Conservation (phyloP, 2,888 invertebrate genomes). For the Selenia dentaria region DNA sequence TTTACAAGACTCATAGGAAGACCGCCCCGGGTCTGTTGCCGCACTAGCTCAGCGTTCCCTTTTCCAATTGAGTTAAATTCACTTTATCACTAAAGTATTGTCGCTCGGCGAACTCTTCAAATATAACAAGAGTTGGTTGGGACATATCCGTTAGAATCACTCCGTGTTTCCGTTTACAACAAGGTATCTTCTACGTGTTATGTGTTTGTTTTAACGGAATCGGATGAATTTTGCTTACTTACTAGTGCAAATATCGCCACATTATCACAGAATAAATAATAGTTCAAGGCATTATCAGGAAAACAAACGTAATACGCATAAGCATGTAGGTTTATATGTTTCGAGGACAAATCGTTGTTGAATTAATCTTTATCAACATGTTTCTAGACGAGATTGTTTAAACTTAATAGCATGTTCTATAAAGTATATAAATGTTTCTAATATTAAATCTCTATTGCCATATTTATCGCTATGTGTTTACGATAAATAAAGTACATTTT, state of each 20-base stretch:
- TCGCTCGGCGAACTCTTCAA: conserved; percentile 25
- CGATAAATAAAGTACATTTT: no score
- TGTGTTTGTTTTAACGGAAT: neutral
- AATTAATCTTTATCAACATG: conserved; percentile 31
- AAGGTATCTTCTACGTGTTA: no score
- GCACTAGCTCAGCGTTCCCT: conserved; percentile 24
- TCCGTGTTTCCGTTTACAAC: conserved; percentile 9
- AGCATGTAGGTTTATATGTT: conserved; percentile 44
- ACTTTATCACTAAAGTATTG: conserved; percentile 12
- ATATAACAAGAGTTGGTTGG: conserved; percentile 26
- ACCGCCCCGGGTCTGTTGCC: conserved; percentile 38
- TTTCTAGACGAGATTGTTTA: no score
- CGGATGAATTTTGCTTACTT: conserved; percentile 31
- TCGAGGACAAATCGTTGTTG: conserved; percentile 47
- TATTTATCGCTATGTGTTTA: no score
- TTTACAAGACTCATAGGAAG: conserved; percentile 54
- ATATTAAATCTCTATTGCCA: no score
- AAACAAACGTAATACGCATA: conserved; percentile 36
- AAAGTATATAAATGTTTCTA: no score
- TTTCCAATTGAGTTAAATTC: conserved; percentile 23
- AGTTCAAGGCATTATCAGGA: conserved; percentile 52
- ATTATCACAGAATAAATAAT: no score
- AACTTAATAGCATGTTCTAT: no score
- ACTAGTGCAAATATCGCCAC: conserved; percentile 37
- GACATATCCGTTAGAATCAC: conserved; percentile 26